A percentile compares a stretch with the other conserved stretches of the same genome.
Conservation (phyloP, 2,888 invertebrate species). For the Tyria jacobaeae region DNA sequence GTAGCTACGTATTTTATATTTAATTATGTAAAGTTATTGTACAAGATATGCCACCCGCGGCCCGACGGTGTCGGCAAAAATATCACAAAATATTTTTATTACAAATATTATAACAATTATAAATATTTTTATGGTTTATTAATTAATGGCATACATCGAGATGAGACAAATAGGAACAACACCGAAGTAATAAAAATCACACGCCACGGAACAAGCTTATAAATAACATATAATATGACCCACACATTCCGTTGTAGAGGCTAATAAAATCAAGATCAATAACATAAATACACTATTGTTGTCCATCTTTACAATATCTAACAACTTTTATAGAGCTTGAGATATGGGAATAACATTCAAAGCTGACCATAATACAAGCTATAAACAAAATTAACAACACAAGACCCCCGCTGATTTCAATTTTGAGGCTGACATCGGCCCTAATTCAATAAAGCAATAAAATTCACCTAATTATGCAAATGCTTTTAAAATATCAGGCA, state of each 20-base stretch:
- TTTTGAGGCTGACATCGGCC: constrained; percentile 85
- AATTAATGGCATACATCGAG: constrained; percentile 52
- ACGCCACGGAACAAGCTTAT: constrained; percentile 40
- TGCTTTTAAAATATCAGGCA: constrained; percentile 80
- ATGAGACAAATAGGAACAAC: constrained; percentile 45
- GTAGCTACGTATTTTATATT: background rate
- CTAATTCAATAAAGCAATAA: constrained; percentile 87
- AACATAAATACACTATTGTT: constrained; percentile 81
- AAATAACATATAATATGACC: constrained; percentile 51
- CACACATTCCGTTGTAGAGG: constrained; percentile 52
- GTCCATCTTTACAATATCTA: constrained; percentile 74
- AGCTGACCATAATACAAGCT: constrained; percentile 83
- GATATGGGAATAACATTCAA: constrained; percentile 82
- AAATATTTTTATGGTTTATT: constrained; percentile 47
- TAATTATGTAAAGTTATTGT: background rate
- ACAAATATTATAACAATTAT: constrained; percentile 38
- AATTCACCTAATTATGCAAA: constrained; percentile 87
- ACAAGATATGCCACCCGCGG: constrained; percentile 13
- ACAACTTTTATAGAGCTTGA: constrained; percentile 80
- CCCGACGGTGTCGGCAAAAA: constrained; percentile 49
- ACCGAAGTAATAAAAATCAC: constrained; percentile 49
- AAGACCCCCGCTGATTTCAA: constrained; percentile 84
- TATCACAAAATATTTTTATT: constrained; percentile 28
- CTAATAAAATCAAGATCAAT: constrained; percentile 80
- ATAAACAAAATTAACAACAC: constrained; percentile 87